Conservation (phyloP, 2,888 invertebrate species). For the Drosophila greeni region DNA sequence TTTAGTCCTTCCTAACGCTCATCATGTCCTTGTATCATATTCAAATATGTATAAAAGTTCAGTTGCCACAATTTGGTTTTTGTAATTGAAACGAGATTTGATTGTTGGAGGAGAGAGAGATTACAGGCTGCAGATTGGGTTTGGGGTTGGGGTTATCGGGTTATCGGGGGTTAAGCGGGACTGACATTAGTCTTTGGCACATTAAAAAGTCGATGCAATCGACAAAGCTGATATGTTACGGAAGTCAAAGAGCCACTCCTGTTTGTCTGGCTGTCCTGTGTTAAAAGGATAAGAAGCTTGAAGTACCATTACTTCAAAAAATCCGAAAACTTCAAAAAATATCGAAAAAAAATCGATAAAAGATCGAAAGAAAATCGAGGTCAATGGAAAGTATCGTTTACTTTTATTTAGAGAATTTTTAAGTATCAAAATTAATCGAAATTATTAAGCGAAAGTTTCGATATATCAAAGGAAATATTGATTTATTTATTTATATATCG, state of each 20-base stretch:
- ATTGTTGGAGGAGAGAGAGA: constrained; percentile 4
- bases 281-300: neutral
- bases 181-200: constrained; percentile 60
- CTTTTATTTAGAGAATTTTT: too few species aligned
- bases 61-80: constrained; percentile 34
- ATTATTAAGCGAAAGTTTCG: neutral
- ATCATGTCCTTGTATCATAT: constrained; percentile 1
- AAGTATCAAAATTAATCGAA: neutral
- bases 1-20: constrained; percentile 17
- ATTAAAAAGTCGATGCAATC: constrained; percentile 39
- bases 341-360: too few species aligned
- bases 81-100: constrained; percentile 26
- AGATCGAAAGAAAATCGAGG: neutral
- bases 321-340: neutral
- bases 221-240: constrained; percentile 36
- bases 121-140: neutral
- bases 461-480: neutral
- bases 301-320: neutral
- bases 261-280: neutral
- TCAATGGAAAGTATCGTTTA: too few species aligned
- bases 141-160: neutral
- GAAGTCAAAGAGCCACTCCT: neutral
- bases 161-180: neutral
- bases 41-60: constrained; percentile 27
- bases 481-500: neutral